Base-by-base conservation (phyloP, 2,113 vertebrate genomes). In the Pelobates fuscus region DNA sequence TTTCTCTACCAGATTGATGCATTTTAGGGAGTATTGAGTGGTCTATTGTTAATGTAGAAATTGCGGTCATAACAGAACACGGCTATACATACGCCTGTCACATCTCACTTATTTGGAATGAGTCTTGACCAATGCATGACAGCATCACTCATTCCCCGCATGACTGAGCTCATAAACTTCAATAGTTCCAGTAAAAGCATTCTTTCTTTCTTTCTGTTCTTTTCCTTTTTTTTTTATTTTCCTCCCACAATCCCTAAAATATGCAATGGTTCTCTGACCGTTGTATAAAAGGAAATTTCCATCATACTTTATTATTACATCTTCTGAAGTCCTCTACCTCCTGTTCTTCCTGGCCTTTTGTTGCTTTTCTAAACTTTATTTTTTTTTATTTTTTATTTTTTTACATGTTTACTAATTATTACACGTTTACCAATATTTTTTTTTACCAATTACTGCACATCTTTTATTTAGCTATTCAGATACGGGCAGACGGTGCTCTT, bases 81-180 rank as follows among this genome's bases (percentile, higher is more conserved):
- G 8, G 17, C n/a, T 41, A 75, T 81, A 73, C 82, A 75, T 78
- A 81, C 84, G 82, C 77, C 77, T 73, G 76, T 15, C 73, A 66
- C 65, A 7, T 75, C 52, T 65, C 49, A 57, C 61, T 73, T 32
- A 74, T 58, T 57, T 57, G 32, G 62, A 57, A 41, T 41, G 49
- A 65, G 49, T n/a, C 30, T 12, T 59, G 71, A 30, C 52, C 55
- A 25, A 20, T 46, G 25, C 18, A 59, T 60, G 32, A 60, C 71
- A 67, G 41, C 44, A 60, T 68, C 25, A 37, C 26, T 61, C 25
- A 60, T 60, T 68, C 57, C 57, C 57, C 46, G 65, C 62, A 68
- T 67, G 73, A 61, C 54, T 77, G 55, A 61, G 55, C 73, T 68
- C 57, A 61, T 68, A 60, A 68, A 20, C 57, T 24, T 67, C 10